phyloP scores from a whole-genome alignment of 2,888 invertebrate species.

The Gandaritis pyraliata region DNA sequence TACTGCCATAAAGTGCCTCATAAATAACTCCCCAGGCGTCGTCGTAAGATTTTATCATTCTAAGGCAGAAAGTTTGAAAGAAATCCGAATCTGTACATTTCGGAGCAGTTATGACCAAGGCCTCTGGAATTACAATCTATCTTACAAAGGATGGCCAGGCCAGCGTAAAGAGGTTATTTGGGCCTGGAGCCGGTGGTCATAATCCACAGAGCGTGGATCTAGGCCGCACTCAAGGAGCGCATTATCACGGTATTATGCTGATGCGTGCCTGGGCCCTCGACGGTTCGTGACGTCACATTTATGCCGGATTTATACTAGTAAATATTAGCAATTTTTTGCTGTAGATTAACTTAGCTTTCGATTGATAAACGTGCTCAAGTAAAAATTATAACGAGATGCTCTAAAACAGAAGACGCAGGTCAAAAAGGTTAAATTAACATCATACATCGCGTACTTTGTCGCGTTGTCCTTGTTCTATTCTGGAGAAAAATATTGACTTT shows the following conservation, averaged over 20 bases:
- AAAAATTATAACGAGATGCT: slow-evolving; percentile 25
- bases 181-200: slow-evolving; percentile 64
- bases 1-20: neutral
- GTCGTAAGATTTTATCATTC: slow-evolving; percentile 3
- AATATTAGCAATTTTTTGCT: slow-evolving; percentile 27
- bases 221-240: slow-evolving; percentile 72
- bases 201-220: slow-evolving; percentile 75
- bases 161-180: slow-evolving; percentile 70
- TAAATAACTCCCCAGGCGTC: neutral
- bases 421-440: too few species aligned
- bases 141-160: slow-evolving; percentile 58
- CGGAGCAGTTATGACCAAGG: slow-evolving; percentile 24
- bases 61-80: slow-evolving; percentile 32
- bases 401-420: slow-evolving; percentile 1
- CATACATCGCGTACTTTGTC: too few species aligned
- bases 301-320: slow-evolving; percentile 38
- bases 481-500: too few species aligned
- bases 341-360: slow-evolving; percentile 42
- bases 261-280: slow-evolving; percentile 65
- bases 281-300: slow-evolving; percentile 60
- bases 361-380: too few species aligned
- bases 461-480: too few species aligned
- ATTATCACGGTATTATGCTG: slow-evolving; percentile 81
- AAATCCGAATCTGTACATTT: slow-evolving; percentile 35
- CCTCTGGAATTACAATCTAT: slow-evolving; percentile 54